A percentile compares a stretch with the other conserved stretches of the same genome.
Evolutionary conservation across 2,113 vertebrate species (phyloP).

Genomic region (Tenebrosternarchus preto): DNA sequence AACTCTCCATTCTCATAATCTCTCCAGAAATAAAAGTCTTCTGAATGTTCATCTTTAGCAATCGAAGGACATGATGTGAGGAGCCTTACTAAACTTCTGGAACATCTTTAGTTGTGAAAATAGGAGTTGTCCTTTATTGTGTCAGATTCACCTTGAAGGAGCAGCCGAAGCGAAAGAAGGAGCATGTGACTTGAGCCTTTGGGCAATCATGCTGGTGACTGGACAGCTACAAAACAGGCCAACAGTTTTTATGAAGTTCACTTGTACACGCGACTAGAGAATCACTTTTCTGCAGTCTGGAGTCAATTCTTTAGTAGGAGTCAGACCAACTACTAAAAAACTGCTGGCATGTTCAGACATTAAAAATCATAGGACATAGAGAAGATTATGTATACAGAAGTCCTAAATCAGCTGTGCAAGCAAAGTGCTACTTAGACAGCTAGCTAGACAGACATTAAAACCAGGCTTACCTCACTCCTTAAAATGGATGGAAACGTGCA

Average conservation of each 20-base stretch:
- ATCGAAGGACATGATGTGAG: not conserved
- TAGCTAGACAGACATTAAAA: not conserved
- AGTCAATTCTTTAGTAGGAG: no score
- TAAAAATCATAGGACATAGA: no score
- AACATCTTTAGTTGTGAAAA: not conserved
- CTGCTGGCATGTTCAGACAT: no score
- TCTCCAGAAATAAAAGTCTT: not conserved
- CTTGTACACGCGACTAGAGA: no score
- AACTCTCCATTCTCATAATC: not conserved
- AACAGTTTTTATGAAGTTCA: not conserved
- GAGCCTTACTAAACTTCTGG: not conserved
- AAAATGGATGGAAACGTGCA: constrained; percentile 88
- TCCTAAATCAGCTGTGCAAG: no score
- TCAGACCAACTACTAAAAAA: no score
- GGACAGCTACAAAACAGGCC: constrained; percentile 62
- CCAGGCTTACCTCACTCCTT: constrained; percentile 86
- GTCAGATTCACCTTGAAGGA: constrained; percentile 85
- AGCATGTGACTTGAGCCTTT: constrained; percentile 94
- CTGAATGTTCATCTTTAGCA: not conserved
- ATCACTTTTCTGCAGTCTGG: no score
- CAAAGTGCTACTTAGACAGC: no score
- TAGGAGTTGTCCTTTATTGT: not conserved
- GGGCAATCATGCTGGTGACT: constrained; percentile 87
- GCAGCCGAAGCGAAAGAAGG: constrained; percentile 94
- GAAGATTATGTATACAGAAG: no score